Evolutionary conservation across 2,797 vertebrate genomes (phyloP), one percentile per base, ranked within the genome.

Genomic region (Anabas testudineus): DNA sequence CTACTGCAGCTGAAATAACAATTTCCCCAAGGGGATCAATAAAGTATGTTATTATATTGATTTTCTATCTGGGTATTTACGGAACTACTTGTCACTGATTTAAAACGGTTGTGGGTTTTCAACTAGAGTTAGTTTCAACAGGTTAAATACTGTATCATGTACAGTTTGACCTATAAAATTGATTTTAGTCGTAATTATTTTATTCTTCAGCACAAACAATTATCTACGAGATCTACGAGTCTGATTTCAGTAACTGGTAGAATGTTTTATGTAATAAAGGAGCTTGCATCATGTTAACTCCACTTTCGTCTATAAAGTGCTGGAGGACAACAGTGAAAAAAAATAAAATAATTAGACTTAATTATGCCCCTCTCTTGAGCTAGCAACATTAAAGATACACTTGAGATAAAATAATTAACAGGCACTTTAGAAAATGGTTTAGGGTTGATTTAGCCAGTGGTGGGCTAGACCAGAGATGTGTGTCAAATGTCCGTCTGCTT

Each of bases 401-500:
- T 26, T 37, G 13, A 10, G 18, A 61, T 65, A 30, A 56, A 52
- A 55, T 32, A 30, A 54, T 34, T 45, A 52, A 51, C 2, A 47
- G 12, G 12, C 7, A 43, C 58, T 51, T 49, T 58, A n/a, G 41
- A 65, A 79, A 62, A 76, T 16, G 13, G 34, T 80, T 74, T 46
- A 60, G 51, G 58, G 57, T n/a, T 68, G 52, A 72, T 78, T 59
- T 75, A 58, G 28, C 3, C 3, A 68, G 28, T 46, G 26, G 24
- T n/a, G 54, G 80, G 59, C 42, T 24, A 13, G 45, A 64, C 58
- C 54, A 53, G n/a, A 68, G 54, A 66, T 72, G 34, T 80, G 71
- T 77, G 76, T 83, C 82, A 72, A 71, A 71, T n/a, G 41, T 83
- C 42, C 48, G 63, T 79, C 71, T 54, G 32, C 41, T 42, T 66